Evolutionary conservation across 2,113 vertebrate species (phyloP), one percentile per base, ranked within the genome.

Genomic region (Podilymbus podiceps): DNA sequence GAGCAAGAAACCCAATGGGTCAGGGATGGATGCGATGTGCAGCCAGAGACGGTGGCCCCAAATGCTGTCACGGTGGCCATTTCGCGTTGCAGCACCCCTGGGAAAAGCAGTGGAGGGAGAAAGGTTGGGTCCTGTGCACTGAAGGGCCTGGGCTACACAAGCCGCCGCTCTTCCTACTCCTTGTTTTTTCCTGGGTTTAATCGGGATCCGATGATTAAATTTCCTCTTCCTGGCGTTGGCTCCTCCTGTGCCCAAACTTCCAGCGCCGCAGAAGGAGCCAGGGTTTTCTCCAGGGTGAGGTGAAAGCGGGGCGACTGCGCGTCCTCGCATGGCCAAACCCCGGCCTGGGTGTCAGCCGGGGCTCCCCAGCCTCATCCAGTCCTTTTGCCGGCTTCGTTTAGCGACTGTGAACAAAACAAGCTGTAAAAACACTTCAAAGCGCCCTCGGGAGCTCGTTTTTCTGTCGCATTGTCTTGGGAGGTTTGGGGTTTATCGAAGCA

Each of bases 131-230:
- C n/a, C n/a, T n/a, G n/a, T n/a, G n/a, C n/a, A n/a, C n/a, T n/a
- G n/a, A n/a, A 55, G n/a, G 53, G 35, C 46, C 50, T 0, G 0
- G 40, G 40, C 82, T 35, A 1, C 1, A 15, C 1, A 0, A 92
- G 75, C 38, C 0, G 0, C 31, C 1, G 23, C 80, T 63, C 18
- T 71, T 77, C 52, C 69, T 30, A 62, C 62, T 46, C 63, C 53
- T 94, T 95, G 95, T 96, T 95, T 95, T 89, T 96, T 94, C 94
- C 91, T 94, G 91, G 77, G 12, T 88, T 89, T 94, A 93, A 83
- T 89, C 38, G 2, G 53, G 77, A 88, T 53, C 52, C 8, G 19
- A 42, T 95, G 91, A 96, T 95, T 96, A 94, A 81, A 93, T 94
- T 97, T 96, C 95, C 94, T 96, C 64, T 95, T 95, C 93, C 96